These are phyloP conservation scores for Spisula subtruncata DNA, from an alignment of 2,888 invertebrate species.

Conservation along the genomic window DNA sequence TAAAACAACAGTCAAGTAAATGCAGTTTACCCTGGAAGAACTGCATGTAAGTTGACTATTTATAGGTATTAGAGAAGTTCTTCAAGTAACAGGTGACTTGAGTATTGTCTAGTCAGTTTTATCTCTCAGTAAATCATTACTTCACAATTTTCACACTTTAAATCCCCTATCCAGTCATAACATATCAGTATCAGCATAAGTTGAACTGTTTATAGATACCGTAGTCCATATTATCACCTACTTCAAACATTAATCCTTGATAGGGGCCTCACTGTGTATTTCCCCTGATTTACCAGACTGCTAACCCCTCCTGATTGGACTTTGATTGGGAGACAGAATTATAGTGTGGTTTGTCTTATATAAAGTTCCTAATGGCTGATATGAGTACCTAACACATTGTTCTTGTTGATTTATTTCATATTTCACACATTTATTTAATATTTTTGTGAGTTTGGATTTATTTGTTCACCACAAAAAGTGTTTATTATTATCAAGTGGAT, in stretches of 20 bases:
- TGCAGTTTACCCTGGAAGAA: no score
- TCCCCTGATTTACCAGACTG: neutral
- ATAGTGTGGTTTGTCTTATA: neutral
- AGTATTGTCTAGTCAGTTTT: neutral
- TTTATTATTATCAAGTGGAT: neutral
- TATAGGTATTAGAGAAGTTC: neutral
- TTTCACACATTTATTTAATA: neutral
- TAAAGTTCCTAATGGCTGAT: neutral
- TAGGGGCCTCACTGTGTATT: constrained; percentile 34
- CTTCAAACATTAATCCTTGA: constrained; percentile 28
- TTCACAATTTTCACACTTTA: neutral
- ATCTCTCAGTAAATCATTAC: neutral
- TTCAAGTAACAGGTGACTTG: neutral
- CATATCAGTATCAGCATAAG: neutral
- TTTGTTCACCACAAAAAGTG: neutral
- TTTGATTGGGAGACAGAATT: neutral
- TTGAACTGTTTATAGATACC: neutral
- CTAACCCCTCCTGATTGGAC: neutral
- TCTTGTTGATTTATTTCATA: neutral
- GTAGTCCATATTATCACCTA: neutral
- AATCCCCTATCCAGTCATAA: neutral
- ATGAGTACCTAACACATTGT: neutral
- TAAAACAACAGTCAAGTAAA: no score
- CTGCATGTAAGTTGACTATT: no score
- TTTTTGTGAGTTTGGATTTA: neutral